A percentile compares a stretch with the other conserved stretches of the same genome.
Conservation (phyloP, 1,140 invertebrate genomes). For the Bombus ignitus region DNA sequence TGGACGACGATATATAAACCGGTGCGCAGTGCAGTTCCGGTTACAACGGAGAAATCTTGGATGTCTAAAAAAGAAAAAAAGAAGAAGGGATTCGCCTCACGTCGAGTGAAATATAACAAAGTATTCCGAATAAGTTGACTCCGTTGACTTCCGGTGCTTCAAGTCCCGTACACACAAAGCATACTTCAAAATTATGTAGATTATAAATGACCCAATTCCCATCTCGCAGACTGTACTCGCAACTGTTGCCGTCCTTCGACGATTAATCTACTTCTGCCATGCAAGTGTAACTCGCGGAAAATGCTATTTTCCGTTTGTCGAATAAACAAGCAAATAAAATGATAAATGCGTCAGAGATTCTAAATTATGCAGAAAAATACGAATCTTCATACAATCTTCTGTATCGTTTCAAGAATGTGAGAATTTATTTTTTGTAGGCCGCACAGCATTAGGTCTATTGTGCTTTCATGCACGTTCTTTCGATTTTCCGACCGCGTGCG, state of each 20-base stretch:
- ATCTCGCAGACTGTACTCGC: neutral
- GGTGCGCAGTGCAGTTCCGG: neutral
- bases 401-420: no score
- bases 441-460: neutral
- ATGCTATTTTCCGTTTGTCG: neutral
- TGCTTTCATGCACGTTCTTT: neutral
- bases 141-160: neutral
- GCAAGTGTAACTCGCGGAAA: neutral
- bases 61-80: neutral
- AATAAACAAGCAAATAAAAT: neutral
- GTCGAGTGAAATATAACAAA: neutral
- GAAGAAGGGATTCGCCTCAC: neutral
- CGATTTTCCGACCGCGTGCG: neutral
- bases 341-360: neutral
- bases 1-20: neutral
- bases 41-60: neutral
- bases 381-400: neutral
- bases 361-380: neutral
- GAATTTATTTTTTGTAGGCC: neutral
- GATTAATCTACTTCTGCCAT: neutral
- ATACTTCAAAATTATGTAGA: neutral
- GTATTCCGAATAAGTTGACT: neutral
- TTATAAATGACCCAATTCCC: constrained; percentile 16
- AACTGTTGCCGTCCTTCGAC: neutral
- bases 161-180: neutral